phyloP scores from a whole-genome alignment of 2,888 invertebrate species.

The Brassicogethes aeneus region DNA sequence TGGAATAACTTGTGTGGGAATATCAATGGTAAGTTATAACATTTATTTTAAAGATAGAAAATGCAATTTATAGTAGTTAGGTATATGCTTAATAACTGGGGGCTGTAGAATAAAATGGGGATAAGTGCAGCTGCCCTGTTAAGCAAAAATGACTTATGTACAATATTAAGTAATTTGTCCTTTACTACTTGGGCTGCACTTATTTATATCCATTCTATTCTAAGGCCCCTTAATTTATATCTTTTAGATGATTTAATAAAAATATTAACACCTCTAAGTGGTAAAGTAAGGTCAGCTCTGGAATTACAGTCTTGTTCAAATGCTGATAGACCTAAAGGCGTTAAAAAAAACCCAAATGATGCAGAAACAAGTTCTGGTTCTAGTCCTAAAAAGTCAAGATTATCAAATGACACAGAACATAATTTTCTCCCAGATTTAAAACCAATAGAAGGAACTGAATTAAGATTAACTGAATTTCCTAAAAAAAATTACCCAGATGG shows the following conservation, averaged over 20 bases:
- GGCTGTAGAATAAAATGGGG: too few relatives aligned
- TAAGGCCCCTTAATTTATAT: constrained; percentile 8
- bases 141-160: too few relatives aligned
- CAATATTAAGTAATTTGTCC: too few relatives aligned
- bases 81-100: background rate
- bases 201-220: background rate
- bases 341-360: constrained; percentile 23
- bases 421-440: constrained; percentile 75
- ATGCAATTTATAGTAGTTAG: background rate
- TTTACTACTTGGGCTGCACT: too few relatives aligned
- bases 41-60: too few relatives aligned
- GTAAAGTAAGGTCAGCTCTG: constrained; percentile 70
- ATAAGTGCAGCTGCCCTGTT: too few relatives aligned
- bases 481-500: constrained; percentile 66
- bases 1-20: constrained; percentile 74
- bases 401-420: constrained; percentile 55
- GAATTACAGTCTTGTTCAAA: constrained; percentile 68
- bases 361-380: constrained; percentile 12
- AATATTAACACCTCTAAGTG: constrained; percentile 61
- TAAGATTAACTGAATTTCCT: constrained; percentile 72
- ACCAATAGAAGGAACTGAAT: constrained; percentile 68
- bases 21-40: constrained; percentile 50
- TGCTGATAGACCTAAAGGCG: constrained; percentile 56
- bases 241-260: constrained; percentile 46
- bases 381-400: constrained; percentile 34